Percentiles rank a stretch among this genome's conserved stretches.
Evolutionary conservation across 1,140 invertebrate genomes (phyloP).

Genomic region (Oedothorax gibbosus): DNA sequence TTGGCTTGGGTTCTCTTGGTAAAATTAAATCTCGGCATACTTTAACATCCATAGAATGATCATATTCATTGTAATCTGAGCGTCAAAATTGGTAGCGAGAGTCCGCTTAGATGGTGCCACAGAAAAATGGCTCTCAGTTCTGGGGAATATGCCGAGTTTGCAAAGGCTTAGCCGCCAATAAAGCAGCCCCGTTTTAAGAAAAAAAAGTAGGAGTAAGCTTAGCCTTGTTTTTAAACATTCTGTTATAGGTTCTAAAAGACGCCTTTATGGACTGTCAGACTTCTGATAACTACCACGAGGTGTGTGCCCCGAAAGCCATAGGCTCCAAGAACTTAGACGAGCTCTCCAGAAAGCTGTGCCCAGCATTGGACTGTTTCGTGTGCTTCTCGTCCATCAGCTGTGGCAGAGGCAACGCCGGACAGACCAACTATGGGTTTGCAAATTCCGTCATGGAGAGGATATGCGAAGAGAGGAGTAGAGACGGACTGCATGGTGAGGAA

Average conservation of each 20-base stretch:
- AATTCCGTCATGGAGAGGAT: conserved; percentile 96
- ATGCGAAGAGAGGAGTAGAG: conserved; percentile 69
- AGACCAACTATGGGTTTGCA: conserved; percentile 94
- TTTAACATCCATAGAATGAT: too few species aligned
- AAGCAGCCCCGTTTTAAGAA: too few species aligned
- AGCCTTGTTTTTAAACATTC: too few species aligned
- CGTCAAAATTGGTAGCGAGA: too few species aligned
- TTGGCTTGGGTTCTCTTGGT: too few species aligned
- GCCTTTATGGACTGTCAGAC: conserved; percentile 89
- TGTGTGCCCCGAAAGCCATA: conserved; percentile 74
- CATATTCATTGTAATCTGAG: too few species aligned
- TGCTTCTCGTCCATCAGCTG: conserved; percentile 96
- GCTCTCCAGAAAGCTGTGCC: conserved; percentile 79
- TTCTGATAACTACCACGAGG: conserved; percentile 79
- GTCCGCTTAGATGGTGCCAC: too few species aligned
- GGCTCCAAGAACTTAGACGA: conserved; percentile 82
- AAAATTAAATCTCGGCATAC: too few species aligned
- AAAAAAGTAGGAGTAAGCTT: too few species aligned
- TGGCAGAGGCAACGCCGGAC: conserved; percentile 92
- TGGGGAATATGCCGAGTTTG: too few species aligned
- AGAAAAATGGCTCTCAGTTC: too few species aligned
- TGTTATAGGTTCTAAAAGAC: conserved; percentile 77
- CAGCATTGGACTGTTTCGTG: conserved; percentile 88
- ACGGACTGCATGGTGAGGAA: conserved; percentile 36
- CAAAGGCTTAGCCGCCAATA: too few species aligned